Base-by-base conservation (phyloP, 2,113 vertebrate genomes). In the Excalfactoria chinensis region DNA sequence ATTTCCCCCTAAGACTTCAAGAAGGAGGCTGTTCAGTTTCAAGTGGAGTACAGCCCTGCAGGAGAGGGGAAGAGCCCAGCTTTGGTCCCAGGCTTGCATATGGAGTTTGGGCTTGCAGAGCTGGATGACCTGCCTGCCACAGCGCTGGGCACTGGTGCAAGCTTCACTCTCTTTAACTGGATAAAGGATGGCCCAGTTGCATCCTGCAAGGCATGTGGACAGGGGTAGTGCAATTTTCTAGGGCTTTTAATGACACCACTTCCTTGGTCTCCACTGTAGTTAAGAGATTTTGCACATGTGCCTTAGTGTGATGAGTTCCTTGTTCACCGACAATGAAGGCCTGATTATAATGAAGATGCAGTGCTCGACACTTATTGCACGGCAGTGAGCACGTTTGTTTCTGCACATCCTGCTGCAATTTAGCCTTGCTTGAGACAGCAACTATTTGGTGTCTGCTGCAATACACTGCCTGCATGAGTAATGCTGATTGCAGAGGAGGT, bases 281-380 rank as follows among this genome's bases (percentile, higher is more conserved):
- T 0, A 23, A 26, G 68, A 69, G 21, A 16, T 37, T 80, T 88
- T 81, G 49, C 55, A 11, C 63, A 34, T 0, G 0, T 73, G 43
- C 63, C 48, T 37, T 28, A 21, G 21, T 10, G 13, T 48, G 55
- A 55, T 70, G 73, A 84, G 30, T 53, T 88, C 28, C 8, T 26
- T 35, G 3, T 28, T 62, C n/a, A 40, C 23, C 46, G 62, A 25
- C 64, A 88, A 49, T 41, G 74, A 35, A 64, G 56, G 11, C n/a
- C 49, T 84, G 2, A 67, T 67, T 76, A 28, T 53, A 67, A 86
- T 35, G 64, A 80, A 44, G 86, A 86, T 26, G 72, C 48, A 66
- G 80, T 73, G 49, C 26, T 69, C 48, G 64, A 53, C 58, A 9
- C 17, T 74, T 59, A 34, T 51, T 40, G 59, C 9, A 1, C 44